Evolutionary conservation across 2,888 invertebrate genomes (phyloP).

Genomic region (Vanessa cardui): DNA sequence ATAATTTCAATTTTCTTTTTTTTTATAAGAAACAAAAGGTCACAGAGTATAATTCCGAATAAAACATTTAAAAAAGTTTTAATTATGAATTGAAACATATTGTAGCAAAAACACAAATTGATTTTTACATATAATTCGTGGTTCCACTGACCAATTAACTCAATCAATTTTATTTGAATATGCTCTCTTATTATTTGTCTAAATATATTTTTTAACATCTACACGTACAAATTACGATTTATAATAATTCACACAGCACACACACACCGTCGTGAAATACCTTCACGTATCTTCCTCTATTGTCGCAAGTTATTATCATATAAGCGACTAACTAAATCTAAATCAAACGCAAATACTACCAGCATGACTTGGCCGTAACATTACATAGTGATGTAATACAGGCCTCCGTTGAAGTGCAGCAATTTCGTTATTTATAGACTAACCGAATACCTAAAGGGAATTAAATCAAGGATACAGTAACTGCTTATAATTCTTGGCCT

Average conservation of each 20-base stretch:
- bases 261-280: slow-evolving; percentile 34
- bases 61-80: too few species aligned
- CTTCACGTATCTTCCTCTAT: slow-evolving; percentile 44
- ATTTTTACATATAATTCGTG: too few species aligned
- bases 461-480: not conserved
- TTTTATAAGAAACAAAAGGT: too few species aligned
- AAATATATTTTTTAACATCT: slow-evolving; percentile 8
- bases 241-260: slow-evolving; percentile 25
- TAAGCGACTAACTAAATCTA: slow-evolving; percentile 46
- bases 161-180: too few species aligned
- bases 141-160: too few species aligned
- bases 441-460: not conserved
- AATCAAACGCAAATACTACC: slow-evolving; percentile 42
- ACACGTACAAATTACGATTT: slow-evolving; percentile 12
- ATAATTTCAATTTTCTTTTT: not conserved
- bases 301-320: slow-evolving; percentile 52
- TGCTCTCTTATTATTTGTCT: not conserved
- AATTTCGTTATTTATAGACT: not conserved
- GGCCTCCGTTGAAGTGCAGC: not conserved
- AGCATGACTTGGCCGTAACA: not conserved
- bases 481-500: slow-evolving; percentile 8
- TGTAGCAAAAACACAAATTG: too few species aligned
- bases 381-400: slow-evolving; percentile 7
- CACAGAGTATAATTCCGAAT: too few species aligned
- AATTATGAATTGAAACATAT: too few species aligned